Evolutionary conservation across 2,113 vertebrate species (phyloP).

Genomic region (Serinus canaria): DNA sequence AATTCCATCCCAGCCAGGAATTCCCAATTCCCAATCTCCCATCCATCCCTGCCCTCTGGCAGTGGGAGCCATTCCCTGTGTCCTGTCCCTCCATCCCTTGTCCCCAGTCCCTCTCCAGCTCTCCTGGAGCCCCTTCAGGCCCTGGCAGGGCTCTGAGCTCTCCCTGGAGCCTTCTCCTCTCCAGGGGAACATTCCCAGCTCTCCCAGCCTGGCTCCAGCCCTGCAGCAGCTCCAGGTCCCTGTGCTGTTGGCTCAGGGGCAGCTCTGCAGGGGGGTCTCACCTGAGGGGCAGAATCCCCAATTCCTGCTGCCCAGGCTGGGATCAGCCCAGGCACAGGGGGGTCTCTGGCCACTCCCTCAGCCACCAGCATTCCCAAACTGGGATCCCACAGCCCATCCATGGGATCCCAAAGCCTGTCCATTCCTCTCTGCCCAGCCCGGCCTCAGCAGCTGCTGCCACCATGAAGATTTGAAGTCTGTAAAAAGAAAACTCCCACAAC

Average conservation of each 20-base stretch:
- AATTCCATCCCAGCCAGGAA: not conserved
- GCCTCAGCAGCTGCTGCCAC: fast-evolving
- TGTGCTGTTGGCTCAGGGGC: not conserved
- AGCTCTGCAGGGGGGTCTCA: too few relatives aligned
- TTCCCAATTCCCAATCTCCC: not conserved
- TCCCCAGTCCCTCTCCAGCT: not conserved
- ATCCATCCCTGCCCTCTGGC: not conserved
- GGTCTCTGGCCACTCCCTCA: not conserved
- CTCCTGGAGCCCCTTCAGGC: not conserved
- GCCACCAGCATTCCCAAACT: not conserved
- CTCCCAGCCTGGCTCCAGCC: not conserved
- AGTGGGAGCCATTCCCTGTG: not conserved
- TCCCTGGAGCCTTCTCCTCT: not conserved
- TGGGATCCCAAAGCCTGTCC: too few relatives aligned
- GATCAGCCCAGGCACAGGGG: not conserved
- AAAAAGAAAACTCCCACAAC: fast-evolving
- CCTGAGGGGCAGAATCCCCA: not conserved
- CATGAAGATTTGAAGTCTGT: not conserved
- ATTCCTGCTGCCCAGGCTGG: not conserved
- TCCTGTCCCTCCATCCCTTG: not conserved
- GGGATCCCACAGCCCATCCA: not conserved
- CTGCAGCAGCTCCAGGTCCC: not conserved
- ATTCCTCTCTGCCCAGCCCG: not conserved
- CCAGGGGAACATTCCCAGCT: not conserved
- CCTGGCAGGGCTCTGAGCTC: not conserved